These are phyloP conservation scores for Bujurquina vittata DNA, from an alignment of 2,113 vertebrate species.

Conservation along the genomic window DNA sequence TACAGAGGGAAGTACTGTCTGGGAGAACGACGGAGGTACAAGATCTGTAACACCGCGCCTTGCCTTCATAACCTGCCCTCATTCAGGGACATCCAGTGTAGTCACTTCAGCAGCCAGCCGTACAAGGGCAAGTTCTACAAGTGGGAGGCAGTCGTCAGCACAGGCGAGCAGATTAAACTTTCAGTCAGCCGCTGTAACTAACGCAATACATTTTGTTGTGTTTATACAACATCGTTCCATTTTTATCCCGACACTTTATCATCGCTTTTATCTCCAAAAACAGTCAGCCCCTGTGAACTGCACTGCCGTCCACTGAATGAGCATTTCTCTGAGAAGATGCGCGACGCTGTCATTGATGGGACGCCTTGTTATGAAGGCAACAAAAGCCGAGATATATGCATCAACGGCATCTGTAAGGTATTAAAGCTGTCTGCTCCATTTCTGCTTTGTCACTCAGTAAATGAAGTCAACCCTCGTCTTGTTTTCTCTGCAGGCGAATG, in stretches of 20 bases:
- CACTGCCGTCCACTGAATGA: slow-evolving; percentile 88
- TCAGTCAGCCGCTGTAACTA: not conserved
- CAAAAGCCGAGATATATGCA: slow-evolving; percentile 87
- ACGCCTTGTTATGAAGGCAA: slow-evolving; percentile 87
- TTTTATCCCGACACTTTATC: not conserved
- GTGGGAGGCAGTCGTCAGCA: slow-evolving; percentile 88
- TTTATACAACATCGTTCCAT: not conserved
- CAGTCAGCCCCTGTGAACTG: slow-evolving; percentile 92
- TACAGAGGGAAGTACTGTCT: slow-evolving; percentile 90
- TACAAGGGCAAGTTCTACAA: slow-evolving; percentile 90
- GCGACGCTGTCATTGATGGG: slow-evolving; percentile 88
- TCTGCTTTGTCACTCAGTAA: not conserved
- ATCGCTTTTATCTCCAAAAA: not conserved
- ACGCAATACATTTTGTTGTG: not conserved
- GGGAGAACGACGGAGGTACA: slow-evolving; percentile 86
- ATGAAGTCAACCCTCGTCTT: not conserved
- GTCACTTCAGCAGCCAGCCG: slow-evolving; percentile 85
- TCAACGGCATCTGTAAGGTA: slow-evolving; percentile 97
- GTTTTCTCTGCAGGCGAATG: slow-evolving; percentile 6
- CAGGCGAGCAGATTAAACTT: slow-evolving; percentile 76
- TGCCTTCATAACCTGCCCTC: slow-evolving; percentile 79
- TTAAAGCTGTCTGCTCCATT: not conserved
- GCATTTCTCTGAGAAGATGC: slow-evolving; percentile 89
- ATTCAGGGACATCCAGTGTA: slow-evolving; percentile 91
- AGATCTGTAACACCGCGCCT: slow-evolving; percentile 81